phyloP scores from a whole-genome alignment of 1,140 invertebrate species.

The Drosophila ercepeae region DNA sequence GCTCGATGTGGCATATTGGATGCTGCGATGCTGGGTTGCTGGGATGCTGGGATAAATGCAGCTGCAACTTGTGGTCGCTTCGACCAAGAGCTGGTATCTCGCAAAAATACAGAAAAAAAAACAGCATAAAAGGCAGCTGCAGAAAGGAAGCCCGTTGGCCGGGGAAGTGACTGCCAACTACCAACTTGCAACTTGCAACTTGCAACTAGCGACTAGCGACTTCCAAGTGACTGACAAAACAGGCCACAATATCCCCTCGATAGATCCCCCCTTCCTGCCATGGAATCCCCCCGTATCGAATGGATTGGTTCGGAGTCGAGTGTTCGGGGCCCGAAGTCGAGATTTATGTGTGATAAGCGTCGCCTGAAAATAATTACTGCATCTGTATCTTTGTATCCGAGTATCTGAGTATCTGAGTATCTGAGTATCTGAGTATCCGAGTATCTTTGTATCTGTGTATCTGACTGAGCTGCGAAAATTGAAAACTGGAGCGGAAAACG shows the following conservation, averaged over 20 bases:
- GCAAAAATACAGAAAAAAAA: not conserved
- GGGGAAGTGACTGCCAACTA: slow-evolving; percentile 57
- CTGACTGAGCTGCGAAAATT: slow-evolving; percentile 62
- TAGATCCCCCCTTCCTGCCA: not conserved
- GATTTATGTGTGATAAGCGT: slow-evolving; percentile 82
- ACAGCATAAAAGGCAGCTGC: slow-evolving; percentile 40
- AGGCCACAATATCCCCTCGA: slow-evolving; percentile 41
- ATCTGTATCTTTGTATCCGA: slow-evolving; percentile 34
- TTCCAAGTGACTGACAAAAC: slow-evolving; percentile 68
- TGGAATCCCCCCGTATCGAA: slow-evolving; percentile 38
- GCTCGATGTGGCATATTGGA: slow-evolving; percentile 40
- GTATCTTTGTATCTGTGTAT: not conserved
- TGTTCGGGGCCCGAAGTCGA: slow-evolving; percentile 29
- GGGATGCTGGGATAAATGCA: slow-evolving; percentile 39
- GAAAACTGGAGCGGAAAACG: slow-evolving; percentile 79
- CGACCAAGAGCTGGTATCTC: not conserved
- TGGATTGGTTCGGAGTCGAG: slow-evolving; percentile 42
- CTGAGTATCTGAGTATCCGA: not conserved
- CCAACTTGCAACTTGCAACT: slow-evolving; percentile 26
- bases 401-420: not conserved
- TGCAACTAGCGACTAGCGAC: slow-evolving; percentile 3
- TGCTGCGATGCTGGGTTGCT: no score
- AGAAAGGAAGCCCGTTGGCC: slow-evolving; percentile 71
- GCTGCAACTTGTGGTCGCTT: slow-evolving; percentile 56
- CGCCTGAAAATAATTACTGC: slow-evolving; percentile 81